Percentiles rank a stretch among this genome's conserved stretches.
phyloP scores from a whole-genome alignment of 2,113 vertebrate species.

The Ammodytes dubius region DNA sequence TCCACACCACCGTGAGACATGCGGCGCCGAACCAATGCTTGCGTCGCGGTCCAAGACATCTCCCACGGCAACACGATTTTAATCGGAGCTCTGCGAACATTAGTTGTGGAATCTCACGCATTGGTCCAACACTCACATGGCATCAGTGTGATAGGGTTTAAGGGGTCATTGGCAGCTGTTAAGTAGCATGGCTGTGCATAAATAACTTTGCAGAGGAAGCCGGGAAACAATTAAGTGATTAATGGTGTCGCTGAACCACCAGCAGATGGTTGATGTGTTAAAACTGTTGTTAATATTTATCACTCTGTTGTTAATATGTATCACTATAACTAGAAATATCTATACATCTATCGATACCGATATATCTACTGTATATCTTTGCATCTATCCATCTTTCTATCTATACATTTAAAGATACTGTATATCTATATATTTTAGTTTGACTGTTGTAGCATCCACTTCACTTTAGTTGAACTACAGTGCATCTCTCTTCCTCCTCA shows the following conservation, averaged over 20 bases:
- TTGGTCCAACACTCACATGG: conserved; percentile 29
- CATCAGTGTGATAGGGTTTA: conserved; percentile 42
- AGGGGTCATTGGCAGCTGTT: conserved; percentile 37
- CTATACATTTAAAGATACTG: too few species aligned
- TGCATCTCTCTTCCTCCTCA: background rate
- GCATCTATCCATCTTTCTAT: too few species aligned
- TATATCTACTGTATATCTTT: too few species aligned
- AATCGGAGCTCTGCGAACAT: conserved; percentile 59
- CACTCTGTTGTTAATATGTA: too few species aligned
- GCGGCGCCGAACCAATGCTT: background rate
- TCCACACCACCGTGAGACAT: conserved; percentile 55
- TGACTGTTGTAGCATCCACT: background rate
- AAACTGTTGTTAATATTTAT: too few species aligned
- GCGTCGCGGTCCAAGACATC: conserved; percentile 4
- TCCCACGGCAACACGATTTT: conserved; percentile 60
- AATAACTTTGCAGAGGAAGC: conserved; percentile 55
- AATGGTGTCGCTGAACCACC: background rate
- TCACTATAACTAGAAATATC: too few species aligned
- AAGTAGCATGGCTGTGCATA: conserved; percentile 40
- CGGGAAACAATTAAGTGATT: conserved; percentile 30
- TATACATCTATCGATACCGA: too few species aligned
- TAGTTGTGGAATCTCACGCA: conserved; percentile 68
- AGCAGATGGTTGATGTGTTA: background rate
- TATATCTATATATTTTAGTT: background rate
- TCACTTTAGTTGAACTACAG: background rate